phyloP scores from a whole-genome alignment of 2,113 vertebrate genomes.

The Xenopus borealis region DNA sequence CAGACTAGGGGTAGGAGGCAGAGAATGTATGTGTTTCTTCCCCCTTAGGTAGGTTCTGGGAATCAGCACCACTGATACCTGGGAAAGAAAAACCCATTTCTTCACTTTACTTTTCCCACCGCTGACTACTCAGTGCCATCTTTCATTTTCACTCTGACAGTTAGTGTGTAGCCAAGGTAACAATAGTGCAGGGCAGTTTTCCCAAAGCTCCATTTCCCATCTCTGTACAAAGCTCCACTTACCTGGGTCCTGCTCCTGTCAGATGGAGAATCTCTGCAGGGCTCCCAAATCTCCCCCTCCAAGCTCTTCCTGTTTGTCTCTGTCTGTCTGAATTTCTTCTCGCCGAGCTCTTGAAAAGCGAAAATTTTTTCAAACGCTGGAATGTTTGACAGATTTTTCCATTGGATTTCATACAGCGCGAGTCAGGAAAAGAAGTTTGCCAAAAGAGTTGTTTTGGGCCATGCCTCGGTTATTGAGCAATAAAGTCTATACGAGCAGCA shows the following conservation, averaged over 20 bases:
- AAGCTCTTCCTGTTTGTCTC: background rate
- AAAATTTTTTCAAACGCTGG: constrained; percentile 12
- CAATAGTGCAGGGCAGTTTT: background rate
- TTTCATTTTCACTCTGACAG: constrained; percentile 4
- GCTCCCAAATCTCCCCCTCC: background rate
- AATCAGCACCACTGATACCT: no score
- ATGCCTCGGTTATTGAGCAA: background rate
- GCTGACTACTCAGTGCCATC: background rate
- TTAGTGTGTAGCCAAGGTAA: background rate
- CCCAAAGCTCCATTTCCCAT: background rate
- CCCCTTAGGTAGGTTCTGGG: no score
- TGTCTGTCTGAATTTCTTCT: constrained; percentile 26
- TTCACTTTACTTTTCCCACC: background rate
- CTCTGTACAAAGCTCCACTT: background rate
- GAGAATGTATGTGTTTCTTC: no score
- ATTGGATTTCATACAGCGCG: constrained; percentile 20
- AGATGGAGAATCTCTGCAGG: background rate
- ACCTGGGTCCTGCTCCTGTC: background rate
- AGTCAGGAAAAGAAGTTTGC: constrained; percentile 14
- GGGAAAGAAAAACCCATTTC: no score
- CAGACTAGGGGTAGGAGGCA: no score
- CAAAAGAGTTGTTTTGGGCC: constrained; percentile 2
- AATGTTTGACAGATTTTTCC: constrained; percentile 38
- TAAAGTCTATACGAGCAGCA: constrained; percentile 3
- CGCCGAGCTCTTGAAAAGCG: background rate